These are phyloP conservation scores for Pseudomyrmex sp. DNA, from an alignment of 1,140 invertebrate species.

Conservation along the genomic window DNA sequence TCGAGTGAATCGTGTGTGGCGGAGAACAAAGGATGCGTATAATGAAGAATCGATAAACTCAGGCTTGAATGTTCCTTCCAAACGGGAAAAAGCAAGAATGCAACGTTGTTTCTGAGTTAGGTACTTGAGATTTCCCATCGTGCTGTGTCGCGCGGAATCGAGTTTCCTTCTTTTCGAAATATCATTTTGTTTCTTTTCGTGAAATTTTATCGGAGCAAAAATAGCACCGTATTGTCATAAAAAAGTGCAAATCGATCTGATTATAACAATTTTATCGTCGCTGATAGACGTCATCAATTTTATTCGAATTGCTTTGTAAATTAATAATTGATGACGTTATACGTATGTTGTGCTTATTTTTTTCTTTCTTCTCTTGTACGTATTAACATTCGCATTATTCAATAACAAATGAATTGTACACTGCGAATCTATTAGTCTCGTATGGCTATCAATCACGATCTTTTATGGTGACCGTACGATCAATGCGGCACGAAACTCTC, in stretches of 20 bases:
- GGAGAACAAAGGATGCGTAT: conserved; percentile 29
- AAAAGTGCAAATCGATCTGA: too few relatives aligned
- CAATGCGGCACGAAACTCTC: background rate
- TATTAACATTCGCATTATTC: background rate
- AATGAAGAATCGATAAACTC: conserved; percentile 48
- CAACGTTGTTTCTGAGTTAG: conserved; percentile 59
- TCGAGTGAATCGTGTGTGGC: conserved; percentile 32
- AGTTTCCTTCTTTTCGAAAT: conserved; percentile 46
- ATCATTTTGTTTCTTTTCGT: background rate
- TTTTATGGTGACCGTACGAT: conserved; percentile 40
- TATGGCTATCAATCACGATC: conserved; percentile 21
- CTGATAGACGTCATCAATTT: too few relatives aligned
- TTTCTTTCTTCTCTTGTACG: too few relatives aligned
- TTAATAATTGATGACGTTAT: too few relatives aligned
- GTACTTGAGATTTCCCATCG: conserved; percentile 45
- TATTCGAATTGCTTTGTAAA: too few relatives aligned
- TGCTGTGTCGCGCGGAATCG: conserved; percentile 50
- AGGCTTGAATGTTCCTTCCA: conserved; percentile 1
- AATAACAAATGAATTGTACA: conserved; percentile 10
- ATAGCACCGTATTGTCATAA: too few relatives aligned
- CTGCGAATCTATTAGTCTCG: conserved; percentile 35
- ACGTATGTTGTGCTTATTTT: too few relatives aligned
- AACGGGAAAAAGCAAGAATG: background rate
- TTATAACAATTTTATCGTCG: too few relatives aligned
- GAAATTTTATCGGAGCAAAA: too few relatives aligned